Conservation (phyloP, 2,888 invertebrate genomes). For the Agelastica alni region DNA sequence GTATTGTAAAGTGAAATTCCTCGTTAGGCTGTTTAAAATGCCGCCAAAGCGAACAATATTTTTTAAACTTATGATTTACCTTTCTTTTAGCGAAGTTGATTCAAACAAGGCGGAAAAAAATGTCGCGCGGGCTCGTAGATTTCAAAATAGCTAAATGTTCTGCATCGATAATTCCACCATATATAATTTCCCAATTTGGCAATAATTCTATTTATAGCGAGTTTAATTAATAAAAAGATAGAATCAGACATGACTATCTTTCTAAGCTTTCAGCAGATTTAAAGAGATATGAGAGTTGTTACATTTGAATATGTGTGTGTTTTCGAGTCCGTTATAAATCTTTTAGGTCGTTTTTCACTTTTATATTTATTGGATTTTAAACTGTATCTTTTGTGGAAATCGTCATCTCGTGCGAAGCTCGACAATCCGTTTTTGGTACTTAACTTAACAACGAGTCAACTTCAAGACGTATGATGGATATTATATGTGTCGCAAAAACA, state of each 20-base stretch:
- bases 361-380: conserved; percentile 40
- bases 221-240: conserved; percentile 44
- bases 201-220: conserved; percentile 41
- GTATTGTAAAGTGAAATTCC: no score
- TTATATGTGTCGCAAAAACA: not conserved
- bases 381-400: conserved; percentile 21
- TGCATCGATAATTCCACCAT: conserved; percentile 22
- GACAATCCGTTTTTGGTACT: conserved; percentile 14
- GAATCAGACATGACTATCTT: conserved; percentile 38
- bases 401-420: conserved; percentile 15
- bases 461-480: conserved; percentile 15
- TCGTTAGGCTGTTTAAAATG: no score
- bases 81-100: conserved; percentile 1
- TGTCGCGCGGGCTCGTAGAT: conserved; percentile 4
- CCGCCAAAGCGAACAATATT: no score
- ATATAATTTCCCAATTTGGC: conserved; percentile 37
- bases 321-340: conserved; percentile 36
- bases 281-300: conserved; percentile 36
- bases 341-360: conserved; percentile 35
- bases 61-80: not conserved
- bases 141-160: conserved; percentile 21
- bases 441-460: no score
- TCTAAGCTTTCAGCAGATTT: conserved; percentile 39
- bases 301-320: conserved; percentile 40
- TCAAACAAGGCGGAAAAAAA: not conserved